Evolutionary conservation across 1,140 invertebrate species (phyloP).

Genomic region (Bilobella aurantiaca): DNA sequence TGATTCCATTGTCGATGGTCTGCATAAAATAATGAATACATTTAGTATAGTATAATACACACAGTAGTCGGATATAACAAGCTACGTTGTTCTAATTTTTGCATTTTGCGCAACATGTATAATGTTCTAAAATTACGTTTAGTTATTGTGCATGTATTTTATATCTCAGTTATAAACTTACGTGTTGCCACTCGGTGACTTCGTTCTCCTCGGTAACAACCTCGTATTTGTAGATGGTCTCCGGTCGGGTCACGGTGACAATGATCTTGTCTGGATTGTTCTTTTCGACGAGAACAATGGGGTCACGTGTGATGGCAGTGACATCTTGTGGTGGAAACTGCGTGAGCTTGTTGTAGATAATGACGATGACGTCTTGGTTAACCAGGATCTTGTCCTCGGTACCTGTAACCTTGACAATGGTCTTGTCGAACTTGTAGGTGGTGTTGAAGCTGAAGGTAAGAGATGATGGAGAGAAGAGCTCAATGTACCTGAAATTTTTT

Average conservation of each 20-base stretch:
- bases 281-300: not conserved
- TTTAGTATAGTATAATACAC: too few relatives aligned
- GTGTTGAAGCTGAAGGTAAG: not conserved
- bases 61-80: too few relatives aligned
- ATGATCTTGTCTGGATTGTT: not conserved
- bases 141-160: too few relatives aligned
- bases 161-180: too few relatives aligned
- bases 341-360: not conserved
- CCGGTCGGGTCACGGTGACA: not conserved
- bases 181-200: not conserved
- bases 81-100: too few relatives aligned
- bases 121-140: too few relatives aligned
- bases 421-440: not conserved
- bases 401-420: not conserved
- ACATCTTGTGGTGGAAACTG: not conserved
- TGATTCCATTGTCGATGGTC: not conserved
- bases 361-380: not conserved
- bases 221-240: not conserved
- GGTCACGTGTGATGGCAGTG: not conserved
- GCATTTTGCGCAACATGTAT: too few relatives aligned
- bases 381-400: not conserved
- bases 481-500: too few relatives aligned
- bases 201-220: not conserved
- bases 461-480: not conserved
- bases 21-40: too few relatives aligned